These are phyloP conservation scores for Clunio marinus DNA, from an alignment of 2,888 invertebrate species.

Conservation along the genomic window DNA sequence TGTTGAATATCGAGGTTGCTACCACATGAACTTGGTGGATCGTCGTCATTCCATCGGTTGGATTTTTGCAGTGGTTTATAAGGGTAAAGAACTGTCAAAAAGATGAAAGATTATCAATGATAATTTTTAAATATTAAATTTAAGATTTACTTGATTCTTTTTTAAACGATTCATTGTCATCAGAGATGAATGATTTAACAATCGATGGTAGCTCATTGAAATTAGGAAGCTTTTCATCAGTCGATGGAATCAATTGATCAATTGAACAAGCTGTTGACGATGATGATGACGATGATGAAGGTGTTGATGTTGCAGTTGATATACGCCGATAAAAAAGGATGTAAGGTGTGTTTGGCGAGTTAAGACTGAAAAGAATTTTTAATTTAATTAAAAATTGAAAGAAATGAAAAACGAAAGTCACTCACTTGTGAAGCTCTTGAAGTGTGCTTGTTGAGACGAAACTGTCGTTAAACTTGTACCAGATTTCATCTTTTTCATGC, in stretches of 20 bases:
- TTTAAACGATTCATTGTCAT: conserved; percentile 48
- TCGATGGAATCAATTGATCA: not conserved
- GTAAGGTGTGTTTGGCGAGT: conserved; percentile 75
- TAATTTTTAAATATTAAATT: no score
- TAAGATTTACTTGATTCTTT: not conserved
- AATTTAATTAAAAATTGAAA: not conserved
- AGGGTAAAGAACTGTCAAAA: no score
- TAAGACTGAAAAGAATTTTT: conserved; percentile 46
- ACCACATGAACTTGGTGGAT: conserved; percentile 48
- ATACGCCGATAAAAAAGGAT: conserved; percentile 66
- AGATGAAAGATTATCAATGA: no score
- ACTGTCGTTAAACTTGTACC: conserved; percentile 80
- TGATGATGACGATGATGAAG: not conserved
- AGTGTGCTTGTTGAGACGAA: conserved; percentile 61
- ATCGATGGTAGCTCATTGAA: conserved; percentile 49
- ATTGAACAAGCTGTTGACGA: not conserved
- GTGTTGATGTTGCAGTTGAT: conserved; percentile 20
- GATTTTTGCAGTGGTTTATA: conserved; percentile 42
- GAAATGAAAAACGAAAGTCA: not conserved
- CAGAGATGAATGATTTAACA: conserved; percentile 48
- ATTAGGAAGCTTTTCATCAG: not conserved
- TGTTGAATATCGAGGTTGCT: conserved; percentile 41
- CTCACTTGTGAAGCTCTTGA: conserved; percentile 55
- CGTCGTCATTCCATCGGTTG: conserved; percentile 47
- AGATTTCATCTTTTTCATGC: conserved; percentile 59